Evolutionary conservation across 1,140 invertebrate genomes (phyloP).

Genomic region (Sitobion miscanthi): DNA sequence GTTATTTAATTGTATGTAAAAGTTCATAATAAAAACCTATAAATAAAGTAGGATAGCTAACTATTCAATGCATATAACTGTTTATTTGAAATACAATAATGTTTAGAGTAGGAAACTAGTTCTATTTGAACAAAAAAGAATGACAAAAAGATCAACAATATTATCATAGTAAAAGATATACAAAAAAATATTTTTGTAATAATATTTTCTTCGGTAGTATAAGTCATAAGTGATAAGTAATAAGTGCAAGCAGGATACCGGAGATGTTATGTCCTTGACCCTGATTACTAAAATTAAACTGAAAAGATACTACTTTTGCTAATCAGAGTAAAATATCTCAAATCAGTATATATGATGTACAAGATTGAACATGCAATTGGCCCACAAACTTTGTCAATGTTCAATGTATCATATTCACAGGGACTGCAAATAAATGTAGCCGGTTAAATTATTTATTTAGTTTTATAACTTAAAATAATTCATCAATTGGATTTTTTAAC

Average conservation of each 20-base stretch:
- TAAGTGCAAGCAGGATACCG: fast-evolving
- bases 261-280: background rate
- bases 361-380: background rate
- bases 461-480: too few relatives aligned
- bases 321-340: too few relatives aligned
- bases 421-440: too few relatives aligned
- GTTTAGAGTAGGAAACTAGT: background rate
- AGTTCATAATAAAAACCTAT: background rate
- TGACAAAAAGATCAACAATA: background rate
- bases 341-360: too few relatives aligned
- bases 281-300: too few relatives aligned
- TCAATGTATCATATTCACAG: background rate
- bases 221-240: too few relatives aligned
- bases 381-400: background rate
- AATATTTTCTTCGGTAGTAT: background rate
- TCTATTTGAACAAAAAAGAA: background rate
- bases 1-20: background rate
- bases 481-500: too few relatives aligned
- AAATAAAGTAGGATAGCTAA: background rate
- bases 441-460: too few relatives aligned
- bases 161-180: background rate
- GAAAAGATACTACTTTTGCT: too few relatives aligned
- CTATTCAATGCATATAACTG: background rate
- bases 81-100: background rate
- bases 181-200: background rate